Percentiles rank a stretch among this genome's conserved stretches.
Conservation (phyloP, 2,888 invertebrate species). For the Apoderus coryli region DNA sequence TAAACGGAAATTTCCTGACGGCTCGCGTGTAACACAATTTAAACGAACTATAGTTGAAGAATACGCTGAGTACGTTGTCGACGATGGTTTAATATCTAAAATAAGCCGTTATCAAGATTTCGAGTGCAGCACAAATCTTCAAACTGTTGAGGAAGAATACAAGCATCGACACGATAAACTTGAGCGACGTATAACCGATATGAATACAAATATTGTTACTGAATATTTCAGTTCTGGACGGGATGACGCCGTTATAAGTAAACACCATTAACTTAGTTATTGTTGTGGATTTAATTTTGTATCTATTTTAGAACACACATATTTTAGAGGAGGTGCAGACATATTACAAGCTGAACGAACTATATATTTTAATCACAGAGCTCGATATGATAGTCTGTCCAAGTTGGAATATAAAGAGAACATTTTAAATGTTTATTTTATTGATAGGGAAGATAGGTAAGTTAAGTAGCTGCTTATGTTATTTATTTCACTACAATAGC, state of each 20-base stretch:
- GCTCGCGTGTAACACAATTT: conserved; percentile 50
- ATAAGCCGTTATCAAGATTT: conserved; percentile 47
- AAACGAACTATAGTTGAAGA: conserved; percentile 62
- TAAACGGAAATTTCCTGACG: conserved; percentile 54
- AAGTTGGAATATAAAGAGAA: conserved; percentile 39
- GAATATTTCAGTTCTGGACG: conserved; percentile 54
- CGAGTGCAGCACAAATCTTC: conserved; percentile 33
- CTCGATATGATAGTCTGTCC: conserved; percentile 56
- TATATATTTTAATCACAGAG: conserved; percentile 38
- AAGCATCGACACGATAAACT: conserved; percentile 52
- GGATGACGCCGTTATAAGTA: conserved; percentile 53
- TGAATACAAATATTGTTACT: conserved; percentile 35
- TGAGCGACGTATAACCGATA: conserved; percentile 37
- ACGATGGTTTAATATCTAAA: conserved; percentile 55
- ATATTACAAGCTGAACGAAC: conserved; percentile 28
- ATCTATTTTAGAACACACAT: conserved; percentile 29
- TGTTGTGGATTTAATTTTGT: not conserved
- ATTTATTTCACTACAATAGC: no score
- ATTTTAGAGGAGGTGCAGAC: conserved; percentile 21
- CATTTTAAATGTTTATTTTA: conserved; percentile 22
- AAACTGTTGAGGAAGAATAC: conserved; percentile 44
- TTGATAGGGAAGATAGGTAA: conserved; percentile 19
- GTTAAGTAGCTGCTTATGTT: no score
- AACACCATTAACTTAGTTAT: conserved; percentile 6
- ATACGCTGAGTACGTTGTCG: conserved; percentile 60